Evolutionary conservation across 2,113 vertebrate genomes (phyloP), one percentile per base, ranked within the genome.

Genomic region (Sinocyclocheilus anshuiensis): DNA sequence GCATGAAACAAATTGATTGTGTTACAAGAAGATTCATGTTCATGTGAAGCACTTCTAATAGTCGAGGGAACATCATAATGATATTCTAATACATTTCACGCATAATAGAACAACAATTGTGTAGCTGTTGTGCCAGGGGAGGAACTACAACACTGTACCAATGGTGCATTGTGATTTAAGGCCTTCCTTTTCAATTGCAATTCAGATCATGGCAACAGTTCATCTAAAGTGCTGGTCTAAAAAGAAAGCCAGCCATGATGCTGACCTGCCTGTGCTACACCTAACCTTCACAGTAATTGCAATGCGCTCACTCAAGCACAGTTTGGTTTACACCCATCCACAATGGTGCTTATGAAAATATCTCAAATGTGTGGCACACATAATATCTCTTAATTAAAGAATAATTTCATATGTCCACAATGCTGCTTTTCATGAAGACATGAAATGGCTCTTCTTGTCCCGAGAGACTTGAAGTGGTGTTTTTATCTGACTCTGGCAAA

Each of bases 401-500:
- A 91, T 89, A 77, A 83, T 90, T 91, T 89, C 91, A 89, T 93
- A 93, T 92, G 92, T 90, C 90, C 89, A 87, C 79, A 90, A 86
- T 84, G 36, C 42, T 15, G 87, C 90, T 91, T 91, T 91, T 89
- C 78, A 87, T 93, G 85, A 91, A 92, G 93, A 93, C 89, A 88
- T 90, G 86, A 94, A 94, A 93, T 94, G 91, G 91, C 92, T 93
- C 91, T 92, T 95, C 94, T 92, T 93, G 86, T 89, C 91, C 90
- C 87, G 87, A 92, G 92, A 94, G 93, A 89, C 92, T 89, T 94
- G 92, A 93, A 95, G 93, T 93, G 92, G 91, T 93, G 91, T 94
- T 94, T 94, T 93, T 90, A 91, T 93, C 88, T 90, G 91, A 93
- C 93, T 94, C 93, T 90, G 88, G 93, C 90, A 91, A 93, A 95